A percentile compares a stretch with the other conserved stretches of the same genome.
phyloP scores from a whole-genome alignment of 2,888 invertebrate species.

The Sinodicranocentrus sp. region DNA sequence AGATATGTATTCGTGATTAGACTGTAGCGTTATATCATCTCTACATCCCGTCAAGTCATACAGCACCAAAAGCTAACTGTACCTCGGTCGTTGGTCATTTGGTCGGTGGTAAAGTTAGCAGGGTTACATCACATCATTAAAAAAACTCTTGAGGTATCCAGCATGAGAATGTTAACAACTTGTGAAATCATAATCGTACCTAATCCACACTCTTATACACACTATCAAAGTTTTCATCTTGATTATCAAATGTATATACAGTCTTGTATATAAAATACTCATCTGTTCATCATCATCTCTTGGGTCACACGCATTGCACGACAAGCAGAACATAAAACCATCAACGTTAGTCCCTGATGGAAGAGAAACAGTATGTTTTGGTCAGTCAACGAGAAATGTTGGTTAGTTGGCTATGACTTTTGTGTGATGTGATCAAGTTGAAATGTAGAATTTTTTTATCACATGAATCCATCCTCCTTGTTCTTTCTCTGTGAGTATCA shows the following conservation, averaged over 20 bases:
- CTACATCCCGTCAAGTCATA: not conserved
- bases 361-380: constrained; percentile 70
- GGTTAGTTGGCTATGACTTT: constrained; percentile 49
- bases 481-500: no score
- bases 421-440: not conserved
- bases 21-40: not conserved
- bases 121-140: constrained; percentile 60
- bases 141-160: constrained; percentile 31
- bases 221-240: no score
- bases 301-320: constrained; percentile 73
- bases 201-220: no score
- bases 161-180: constrained; percentile 5
- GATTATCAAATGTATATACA: no score
- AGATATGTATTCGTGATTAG: not conserved
- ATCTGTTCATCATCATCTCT: constrained; percentile 26
- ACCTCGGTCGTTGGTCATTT: constrained; percentile 58
- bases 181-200: no score
- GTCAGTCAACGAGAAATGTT: constrained; percentile 64
- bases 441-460: no score
- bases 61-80: constrained; percentile 50
- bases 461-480: no score
- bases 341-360: constrained; percentile 38
- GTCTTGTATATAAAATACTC: not conserved
- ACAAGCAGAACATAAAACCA: constrained; percentile 64
- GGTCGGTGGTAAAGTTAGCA: constrained; percentile 16